Evolutionary conservation across 2,113 vertebrate species (phyloP).

Genomic region (Gobius niger): DNA sequence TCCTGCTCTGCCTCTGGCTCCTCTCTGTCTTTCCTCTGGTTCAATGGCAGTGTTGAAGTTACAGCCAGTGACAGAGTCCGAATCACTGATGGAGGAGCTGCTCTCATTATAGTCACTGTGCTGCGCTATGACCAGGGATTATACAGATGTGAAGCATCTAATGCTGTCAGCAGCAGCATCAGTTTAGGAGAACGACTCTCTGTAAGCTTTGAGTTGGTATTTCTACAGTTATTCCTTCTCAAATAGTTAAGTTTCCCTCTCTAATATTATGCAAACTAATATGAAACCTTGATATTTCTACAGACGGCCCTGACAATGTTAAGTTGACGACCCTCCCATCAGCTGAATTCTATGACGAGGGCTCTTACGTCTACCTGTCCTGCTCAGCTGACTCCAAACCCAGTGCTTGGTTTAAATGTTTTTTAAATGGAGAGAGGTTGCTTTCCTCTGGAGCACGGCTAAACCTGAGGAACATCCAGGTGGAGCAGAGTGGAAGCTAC

Average conservation of each 20-base stretch:
- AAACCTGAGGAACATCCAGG: slow-evolving; percentile 45
- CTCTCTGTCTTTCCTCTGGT: slow-evolving; percentile 48
- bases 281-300: not conserved
- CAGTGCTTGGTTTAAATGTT: slow-evolving; percentile 43
- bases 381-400: slow-evolving; percentile 62
- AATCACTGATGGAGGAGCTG: slow-evolving; percentile 33
- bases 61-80: slow-evolving; percentile 34
- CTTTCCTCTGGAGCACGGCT: slow-evolving; percentile 33
- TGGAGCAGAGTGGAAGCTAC: slow-evolving; percentile 59
- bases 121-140: slow-evolving; percentile 42
- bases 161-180: slow-evolving; percentile 5
- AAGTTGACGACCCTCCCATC: not conserved
- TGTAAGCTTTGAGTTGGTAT: slow-evolving; percentile 35
- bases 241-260: not conserved
- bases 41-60: slow-evolving; percentile 57
- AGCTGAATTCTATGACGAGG: slow-evolving; percentile 15
- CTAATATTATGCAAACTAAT: not conserved
- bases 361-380: slow-evolving; percentile 41
- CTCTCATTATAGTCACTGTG: slow-evolving; percentile 38
- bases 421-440: slow-evolving; percentile 38
- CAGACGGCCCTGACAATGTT: slow-evolving; percentile 59
- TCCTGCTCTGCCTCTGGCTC: slow-evolving; percentile 54
- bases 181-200: slow-evolving; percentile 10
- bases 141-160: slow-evolving; percentile 22
- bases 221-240: not conserved